Evolutionary conservation across 2,113 vertebrate species (phyloP).

Genomic region (Peromyscus californicus): DNA sequence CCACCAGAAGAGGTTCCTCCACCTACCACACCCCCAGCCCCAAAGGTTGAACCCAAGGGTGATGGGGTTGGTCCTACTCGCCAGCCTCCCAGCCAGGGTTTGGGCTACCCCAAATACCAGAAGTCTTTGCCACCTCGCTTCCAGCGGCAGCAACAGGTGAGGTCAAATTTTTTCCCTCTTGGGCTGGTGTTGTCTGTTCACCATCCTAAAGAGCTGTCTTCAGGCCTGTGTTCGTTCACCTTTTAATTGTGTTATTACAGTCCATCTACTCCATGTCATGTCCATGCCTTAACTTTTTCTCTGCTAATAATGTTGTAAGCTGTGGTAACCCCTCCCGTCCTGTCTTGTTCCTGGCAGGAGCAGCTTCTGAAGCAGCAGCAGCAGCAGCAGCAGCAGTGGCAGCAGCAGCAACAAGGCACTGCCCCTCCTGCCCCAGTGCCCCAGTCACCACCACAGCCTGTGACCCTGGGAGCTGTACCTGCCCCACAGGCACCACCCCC

Average conservation of each 20-base stretch:
- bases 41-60: slow-evolving; percentile 87
- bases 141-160: slow-evolving; percentile 96
- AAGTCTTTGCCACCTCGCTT: slow-evolving; percentile 96
- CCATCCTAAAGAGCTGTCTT: background rate
- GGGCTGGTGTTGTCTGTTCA: background rate
- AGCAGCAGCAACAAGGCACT: slow-evolving; percentile 87
- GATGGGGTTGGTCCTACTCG: slow-evolving; percentile 86
- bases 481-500: slow-evolving; percentile 82
- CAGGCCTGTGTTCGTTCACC: background rate
- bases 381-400: slow-evolving; percentile 78
- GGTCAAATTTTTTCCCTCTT: background rate
- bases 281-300: background rate
- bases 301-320: fast-evolving
- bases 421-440: slow-evolving; percentile 87
- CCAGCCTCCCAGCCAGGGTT: slow-evolving; percentile 84
- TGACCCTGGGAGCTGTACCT: slow-evolving; percentile 84
- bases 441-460: slow-evolving; percentile 85
- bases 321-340: background rate
- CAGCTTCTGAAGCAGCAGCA: slow-evolving; percentile 93
- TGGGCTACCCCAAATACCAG: slow-evolving; percentile 95
- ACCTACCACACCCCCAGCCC: slow-evolving; percentile 66
- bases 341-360: slow-evolving; percentile 85
- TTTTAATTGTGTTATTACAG: background rate
- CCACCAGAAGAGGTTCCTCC: slow-evolving; percentile 85
- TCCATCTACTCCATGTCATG: background rate